These are phyloP conservation scores for Synanthedon vespiformis DNA, from an alignment of 2,888 invertebrate genomes.

Conservation along the genomic window DNA sequence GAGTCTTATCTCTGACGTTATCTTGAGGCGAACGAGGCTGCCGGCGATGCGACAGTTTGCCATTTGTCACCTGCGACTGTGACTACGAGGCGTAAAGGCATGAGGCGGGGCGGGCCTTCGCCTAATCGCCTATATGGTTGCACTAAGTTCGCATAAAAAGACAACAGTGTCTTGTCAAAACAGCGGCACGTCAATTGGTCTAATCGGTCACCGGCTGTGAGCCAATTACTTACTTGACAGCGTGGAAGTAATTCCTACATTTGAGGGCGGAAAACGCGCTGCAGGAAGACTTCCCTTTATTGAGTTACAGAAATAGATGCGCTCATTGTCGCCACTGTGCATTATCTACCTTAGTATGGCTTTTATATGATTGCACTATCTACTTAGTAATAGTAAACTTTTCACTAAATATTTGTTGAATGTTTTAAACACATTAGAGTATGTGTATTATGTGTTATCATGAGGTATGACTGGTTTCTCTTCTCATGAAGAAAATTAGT, in stretches of 20 bases:
- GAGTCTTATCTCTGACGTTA: slow-evolving; percentile 61
- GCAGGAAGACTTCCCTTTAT: slow-evolving; percentile 67
- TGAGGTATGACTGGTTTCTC: too few relatives aligned
- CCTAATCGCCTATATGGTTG: neutral
- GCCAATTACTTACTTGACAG: slow-evolving; percentile 67
- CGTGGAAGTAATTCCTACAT: slow-evolving; percentile 68
- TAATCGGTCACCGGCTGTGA: slow-evolving; percentile 63
- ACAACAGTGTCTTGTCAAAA: slow-evolving; percentile 55
- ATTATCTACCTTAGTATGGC: neutral
- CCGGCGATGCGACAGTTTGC: too few relatives aligned
- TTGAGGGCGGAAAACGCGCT: slow-evolving; percentile 63
- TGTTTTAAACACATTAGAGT: too few relatives aligned
- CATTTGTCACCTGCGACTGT: too few relatives aligned
- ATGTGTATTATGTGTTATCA: too few relatives aligned
- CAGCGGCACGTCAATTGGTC: slow-evolving; percentile 63
- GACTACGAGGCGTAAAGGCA: neutral
- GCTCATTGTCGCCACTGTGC: slow-evolving; percentile 10
- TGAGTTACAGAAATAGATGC: slow-evolving; percentile 36
- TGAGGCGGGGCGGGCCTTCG: neutral
- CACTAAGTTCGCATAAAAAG: neutral
- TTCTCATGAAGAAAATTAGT: too few relatives aligned
- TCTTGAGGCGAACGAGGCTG: slow-evolving; percentile 46
- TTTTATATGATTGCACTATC: too few relatives aligned
- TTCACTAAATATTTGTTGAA: too few relatives aligned
- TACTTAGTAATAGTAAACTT: too few relatives aligned